Evolutionary conservation across 2,113 vertebrate species (phyloP), one percentile per base, ranked within the genome.

Genomic region (Lepidothrix coronata): DNA sequence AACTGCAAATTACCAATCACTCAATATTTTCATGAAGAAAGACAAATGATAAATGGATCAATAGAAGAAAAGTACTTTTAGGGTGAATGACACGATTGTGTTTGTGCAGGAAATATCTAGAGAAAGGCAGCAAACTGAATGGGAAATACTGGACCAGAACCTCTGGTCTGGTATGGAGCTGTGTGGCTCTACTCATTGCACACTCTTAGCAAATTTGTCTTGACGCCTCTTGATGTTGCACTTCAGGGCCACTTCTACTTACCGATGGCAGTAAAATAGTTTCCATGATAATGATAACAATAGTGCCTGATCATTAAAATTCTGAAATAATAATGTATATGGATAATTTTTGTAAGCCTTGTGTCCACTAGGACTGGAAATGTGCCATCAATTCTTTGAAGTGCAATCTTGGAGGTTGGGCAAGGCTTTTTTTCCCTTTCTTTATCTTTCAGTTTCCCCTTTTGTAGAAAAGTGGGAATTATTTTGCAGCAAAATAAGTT

Each of bases 11-110:
- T 54, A 58, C 41, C 37, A 89, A 65, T 54, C 46, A 91, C n/a
- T 43, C 79, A 62, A 43, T 75, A 77, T 75, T 80, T 94, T 67
- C 37, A 73, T 61, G 65, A 92, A 77, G 74, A 93, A 85, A 95
- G 58, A 55, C 12, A 68, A 89, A 91, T 57, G 52, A 59, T 63
- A 73, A 48, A 70, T 80, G 1, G 6, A 68, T 88, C 9, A 0
- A 37, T 61, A 39, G 57, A 79, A 89, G 65, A 67, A 61, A 93
- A 91, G 73, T 67, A 35, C 91, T 93, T 91, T 72, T 49, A 83
- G 55, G 58, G 63, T 63, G 74, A 93, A 86, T 83, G 57, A 68
- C 83, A 63, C 27, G 49, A 55, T 23, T 89, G 37, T 62, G 41
- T 83, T 89, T 85, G 48, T 96, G 62, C 44, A 79, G 90, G 58